phyloP scores from a whole-genome alignment of 1,140 invertebrate genomes.

The Drosophila rhopaloa region DNA sequence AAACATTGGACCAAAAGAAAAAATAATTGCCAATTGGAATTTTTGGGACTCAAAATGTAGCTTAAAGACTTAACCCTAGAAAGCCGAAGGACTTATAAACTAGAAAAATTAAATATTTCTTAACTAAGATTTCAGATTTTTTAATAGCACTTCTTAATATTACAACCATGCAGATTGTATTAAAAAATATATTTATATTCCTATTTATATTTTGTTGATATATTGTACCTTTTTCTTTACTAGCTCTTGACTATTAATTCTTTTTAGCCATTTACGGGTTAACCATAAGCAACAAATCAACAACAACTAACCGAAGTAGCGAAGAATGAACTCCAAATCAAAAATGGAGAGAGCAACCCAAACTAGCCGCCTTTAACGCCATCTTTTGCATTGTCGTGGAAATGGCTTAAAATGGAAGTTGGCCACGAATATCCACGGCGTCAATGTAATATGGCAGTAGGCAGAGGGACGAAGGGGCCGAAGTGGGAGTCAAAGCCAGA shows the following conservation, averaged over 20 bases:
- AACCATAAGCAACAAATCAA: conserved; percentile 34
- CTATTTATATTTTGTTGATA: too few relatives aligned
- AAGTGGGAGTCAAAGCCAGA: conserved; percentile 14
- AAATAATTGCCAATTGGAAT: conserved; percentile 32
- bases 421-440: conserved; percentile 66
- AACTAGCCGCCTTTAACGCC: conserved; percentile 34
- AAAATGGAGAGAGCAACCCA: conserved; percentile 38
- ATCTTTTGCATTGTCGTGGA: conserved; percentile 59
- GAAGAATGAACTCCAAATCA: conserved; percentile 55
- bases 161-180: too few relatives aligned
- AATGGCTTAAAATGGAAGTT: conserved; percentile 54
- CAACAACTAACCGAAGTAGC: conserved; percentile 7
- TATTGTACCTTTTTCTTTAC: too few relatives aligned
- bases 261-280: neutral
- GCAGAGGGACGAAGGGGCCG: neutral
- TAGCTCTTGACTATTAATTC: neutral
- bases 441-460: conserved; percentile 76
- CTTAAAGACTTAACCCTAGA: neutral
- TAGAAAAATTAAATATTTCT: too few relatives aligned
- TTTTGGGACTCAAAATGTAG: neutral
- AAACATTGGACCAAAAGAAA: neutral
- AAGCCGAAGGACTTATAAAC: neutral
- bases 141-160: neutral
- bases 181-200: too few relatives aligned
- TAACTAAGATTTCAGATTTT: neutral